Conservation (phyloP, 2,113 vertebrate species). For the Athene noctua region DNA sequence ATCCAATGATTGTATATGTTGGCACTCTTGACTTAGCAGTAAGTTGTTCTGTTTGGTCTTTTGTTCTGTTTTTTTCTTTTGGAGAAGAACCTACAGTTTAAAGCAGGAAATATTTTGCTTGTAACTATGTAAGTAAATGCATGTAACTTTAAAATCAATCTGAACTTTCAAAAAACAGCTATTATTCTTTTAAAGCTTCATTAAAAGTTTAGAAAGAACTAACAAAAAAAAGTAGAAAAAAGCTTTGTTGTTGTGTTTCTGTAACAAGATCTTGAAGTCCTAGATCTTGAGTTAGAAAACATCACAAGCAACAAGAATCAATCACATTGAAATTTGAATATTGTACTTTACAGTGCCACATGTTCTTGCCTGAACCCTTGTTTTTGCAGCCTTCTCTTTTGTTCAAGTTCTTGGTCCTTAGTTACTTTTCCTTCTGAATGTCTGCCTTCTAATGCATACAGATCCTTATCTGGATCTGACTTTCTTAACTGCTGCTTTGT, state of each 20-base stretch:
- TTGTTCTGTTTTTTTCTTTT: neutral
- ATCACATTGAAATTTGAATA: neutral
- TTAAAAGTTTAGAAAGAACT: neutral
- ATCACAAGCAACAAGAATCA: neutral
- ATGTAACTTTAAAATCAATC: neutral
- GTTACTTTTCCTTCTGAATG: neutral
- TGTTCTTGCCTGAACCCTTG: neutral
- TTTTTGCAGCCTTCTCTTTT: neutral
- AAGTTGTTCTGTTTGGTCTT: constrained; percentile 53
- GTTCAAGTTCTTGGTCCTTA: neutral
- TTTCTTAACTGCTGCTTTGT: neutral
- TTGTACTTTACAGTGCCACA: fast-evolving
- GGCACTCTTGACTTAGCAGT: constrained; percentile 94
- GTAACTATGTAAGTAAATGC: neutral
- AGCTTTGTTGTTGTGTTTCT: neutral
- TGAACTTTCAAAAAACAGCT: neutral
- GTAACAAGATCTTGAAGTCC: neutral
- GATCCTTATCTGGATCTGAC: neutral
- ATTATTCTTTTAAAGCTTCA: neutral
- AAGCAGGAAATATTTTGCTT: neutral
- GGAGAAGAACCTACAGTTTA: neutral
- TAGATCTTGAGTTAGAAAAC: neutral
- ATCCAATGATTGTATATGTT: constrained; percentile 95
- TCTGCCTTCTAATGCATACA: neutral
- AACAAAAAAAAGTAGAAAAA: too few species aligned